Evolutionary conservation across 2,888 invertebrate species (phyloP), one percentile per base, ranked within the genome.

Genomic region (Oeneis ivallda): DNA sequence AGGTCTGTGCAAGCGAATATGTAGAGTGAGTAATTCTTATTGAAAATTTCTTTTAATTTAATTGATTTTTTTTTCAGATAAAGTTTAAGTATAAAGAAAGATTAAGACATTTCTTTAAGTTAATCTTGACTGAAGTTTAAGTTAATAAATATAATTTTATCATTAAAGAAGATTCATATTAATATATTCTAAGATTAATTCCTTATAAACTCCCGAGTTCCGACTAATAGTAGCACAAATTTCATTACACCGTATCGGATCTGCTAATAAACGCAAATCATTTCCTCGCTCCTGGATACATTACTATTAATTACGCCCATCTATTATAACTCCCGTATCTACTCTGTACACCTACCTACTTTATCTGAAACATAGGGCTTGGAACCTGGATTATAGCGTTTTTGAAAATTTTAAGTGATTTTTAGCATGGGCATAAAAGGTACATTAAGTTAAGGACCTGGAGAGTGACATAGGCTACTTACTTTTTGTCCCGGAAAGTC

Each of bases 261-360:
- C 60, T 43, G 57, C 69, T 67, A 67, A 69, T 67, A 62, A 67
- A 65, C 60, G 64, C 49, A 58, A 53, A 69, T 69, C 64, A 65
- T 65, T 67, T 63, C 66, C 60, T 47, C 58, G 56, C 59, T 60
- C 67, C 65, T 67, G 67, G 62, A 68, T 62, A 56, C 67, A 63
- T 69, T 69, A 67, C 69, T 61, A 61, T 61, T 67, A 69, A 69
- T 69, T 69, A 69, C 65, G 59, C 62, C 56, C 67, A 69, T 67
- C 63, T 63, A 65, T 67, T 65, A 67, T 61, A 67, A 60, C 60
- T 65, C 61, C 34, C 19, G 50, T 52, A 52, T 54, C 49, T 66
- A 59, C 13, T 32, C 50, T 59, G 19, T 66, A 59, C 47, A 41
- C 26, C 26, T 26, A 26, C 26, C 26, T 26, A 26, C 26, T 52